Base-by-base conservation (phyloP, 2,888 invertebrate species). In the Daptonema setosum region DNA sequence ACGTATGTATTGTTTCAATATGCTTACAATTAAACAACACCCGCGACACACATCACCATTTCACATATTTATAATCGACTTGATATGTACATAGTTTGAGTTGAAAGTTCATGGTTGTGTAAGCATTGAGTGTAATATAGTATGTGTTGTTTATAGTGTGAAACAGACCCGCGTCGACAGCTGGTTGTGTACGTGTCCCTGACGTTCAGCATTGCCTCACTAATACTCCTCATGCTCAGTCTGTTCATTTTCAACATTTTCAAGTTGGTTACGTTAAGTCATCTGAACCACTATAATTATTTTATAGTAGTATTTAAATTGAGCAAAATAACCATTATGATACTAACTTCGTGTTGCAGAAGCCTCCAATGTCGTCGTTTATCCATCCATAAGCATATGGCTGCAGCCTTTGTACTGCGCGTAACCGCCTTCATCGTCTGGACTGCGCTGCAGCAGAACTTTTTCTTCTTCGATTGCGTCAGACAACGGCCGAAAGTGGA, bases 361-460 rank as follows among this genome's bases (percentile, higher is more conserved):
- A 65, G 68, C 1, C 60, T 72, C 24, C 70, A 70, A 54, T 72
- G 72, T 60, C 70, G 68, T 48, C 67, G 74, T 2, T 68, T 74
- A 22, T 66, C 71, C 47, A 74, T 74, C 50, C 74, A 74, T 65
- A 73, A 73, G 62, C 70, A 75, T 59, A 66, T 75, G 52, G 73
- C 74, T 5, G 63, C 70, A 1, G 73, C 74, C 14, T 75, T 75
- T 66, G 72, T 75, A 26, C 65, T 74, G 50, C 71, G 74, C 22
- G 50, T 28, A 3, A 17, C 20, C 5, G 50, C 28, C 26, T 45
- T 45, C n/a, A n/a, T 45, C n/a, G 45, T 68, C 14, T 68, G 68
- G 68, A 68, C 65, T 11, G 61, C 67, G 11, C 62, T 63, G 1
- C 64, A 66, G 52, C 61, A 63, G 8, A 61, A 64, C 22, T 64